Base-by-base conservation (phyloP, 2,797 vertebrate species). In the Neosilurus mollespiculum region DNA sequence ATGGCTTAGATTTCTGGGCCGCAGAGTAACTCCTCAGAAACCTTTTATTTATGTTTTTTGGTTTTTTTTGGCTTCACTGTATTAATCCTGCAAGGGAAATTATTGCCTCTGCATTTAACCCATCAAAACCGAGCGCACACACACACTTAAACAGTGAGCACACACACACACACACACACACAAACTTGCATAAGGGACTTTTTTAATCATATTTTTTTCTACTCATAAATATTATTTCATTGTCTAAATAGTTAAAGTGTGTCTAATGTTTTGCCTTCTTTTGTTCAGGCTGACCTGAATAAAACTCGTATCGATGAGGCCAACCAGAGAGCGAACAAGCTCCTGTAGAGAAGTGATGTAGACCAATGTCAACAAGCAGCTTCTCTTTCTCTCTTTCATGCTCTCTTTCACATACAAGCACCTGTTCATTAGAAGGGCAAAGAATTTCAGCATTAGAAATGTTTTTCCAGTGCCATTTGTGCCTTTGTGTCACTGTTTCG, bases 281-380 rank as follows among this genome's bases (percentile, higher is more conserved):
- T 5, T 81, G 11, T 83, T 81, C 90, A 99, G 98, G 97, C 96
- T 10, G 97, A 97, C 4, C 94, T 95, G 89, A 99, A 97, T 93
- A 96, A 95, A 90, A 79, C 91, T 24, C 97, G 97, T 65, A 97
- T 99, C 86, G 95, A 97, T 15, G 94, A 95, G 81, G 98, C 97
- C 18, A 99, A 98, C 91, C 71, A 92, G 86, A 95, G 94, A 95
- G 98, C 98, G 91, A 96, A 96, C 94, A 99, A 99, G 93, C 96
- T 99, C 88, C 94, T 98, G 88, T 98, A 95, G 92, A 93, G 16
- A 0, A 82, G 49, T 7, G 18, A 87, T 81, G 72, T 81, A 65
- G 67, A 78, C 83, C 82, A 22, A 53, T 56, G 22, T 77, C 58
- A 30, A 66, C 81, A 34, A 81, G 49, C 53, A 69, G 26, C 37